phyloP scores from a whole-genome alignment of 2,797 vertebrate species.

The Pogoniulus pusillus region DNA sequence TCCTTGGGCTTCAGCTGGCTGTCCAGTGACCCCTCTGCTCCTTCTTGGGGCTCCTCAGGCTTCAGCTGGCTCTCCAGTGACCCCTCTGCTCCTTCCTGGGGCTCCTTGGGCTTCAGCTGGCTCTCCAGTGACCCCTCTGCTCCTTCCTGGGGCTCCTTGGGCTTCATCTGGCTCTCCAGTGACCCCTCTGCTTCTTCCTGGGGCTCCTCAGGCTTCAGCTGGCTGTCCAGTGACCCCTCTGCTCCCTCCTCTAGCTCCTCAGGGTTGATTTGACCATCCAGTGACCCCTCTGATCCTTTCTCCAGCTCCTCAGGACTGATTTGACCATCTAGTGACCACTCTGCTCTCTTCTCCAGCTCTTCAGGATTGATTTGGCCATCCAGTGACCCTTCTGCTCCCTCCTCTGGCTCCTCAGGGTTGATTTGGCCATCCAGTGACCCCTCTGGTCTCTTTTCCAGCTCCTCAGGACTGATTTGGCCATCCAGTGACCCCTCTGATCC shows the following conservation, averaged over 20 bases:
- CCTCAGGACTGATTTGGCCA: too few species aligned
- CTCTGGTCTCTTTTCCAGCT: too few species aligned
- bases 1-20: not conserved
- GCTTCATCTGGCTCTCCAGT: not conserved
- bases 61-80: not conserved
- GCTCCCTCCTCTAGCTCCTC: not conserved
- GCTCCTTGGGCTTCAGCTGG: conserved; percentile 18
- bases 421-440: too few species aligned
- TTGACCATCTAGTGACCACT: too few species aligned
- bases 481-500: not conserved
- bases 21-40: not conserved
- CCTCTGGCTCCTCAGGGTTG: too few species aligned
- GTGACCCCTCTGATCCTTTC: not conserved
- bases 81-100: not conserved
- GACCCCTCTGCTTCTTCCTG: not conserved
- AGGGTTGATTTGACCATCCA: not conserved
- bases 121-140: not conserved
- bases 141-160: not conserved
- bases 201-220: too few species aligned
- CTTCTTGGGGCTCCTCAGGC: not conserved
- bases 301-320: too few species aligned
- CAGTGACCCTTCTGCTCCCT: too few species aligned
- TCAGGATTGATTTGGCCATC: too few species aligned
- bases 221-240: too few species aligned
- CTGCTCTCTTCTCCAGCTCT: too few species aligned